phyloP scores from a whole-genome alignment of 1,140 invertebrate species.

The Drosophila subpulchrella region DNA sequence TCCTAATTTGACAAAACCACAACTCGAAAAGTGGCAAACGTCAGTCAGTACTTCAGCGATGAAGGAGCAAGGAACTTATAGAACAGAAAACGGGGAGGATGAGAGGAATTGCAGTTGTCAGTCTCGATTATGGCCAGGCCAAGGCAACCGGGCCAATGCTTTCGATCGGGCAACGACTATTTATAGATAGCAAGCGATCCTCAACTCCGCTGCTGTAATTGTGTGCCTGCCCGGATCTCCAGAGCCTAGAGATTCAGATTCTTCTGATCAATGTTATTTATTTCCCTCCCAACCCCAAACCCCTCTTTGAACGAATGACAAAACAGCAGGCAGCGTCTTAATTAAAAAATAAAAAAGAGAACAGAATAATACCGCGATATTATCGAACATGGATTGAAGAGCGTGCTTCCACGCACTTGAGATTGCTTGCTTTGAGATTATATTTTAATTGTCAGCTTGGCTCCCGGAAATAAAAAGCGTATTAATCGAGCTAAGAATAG shows the following conservation, averaged over 20 bases:
- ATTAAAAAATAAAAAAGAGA: conserved; percentile 43
- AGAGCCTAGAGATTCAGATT: conserved; percentile 9
- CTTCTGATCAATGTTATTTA: conserved; percentile 44
- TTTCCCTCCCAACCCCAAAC: background rate
- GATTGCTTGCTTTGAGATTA: conserved; percentile 28
- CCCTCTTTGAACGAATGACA: conserved; percentile 47
- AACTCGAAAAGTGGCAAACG: conserved; percentile 54
- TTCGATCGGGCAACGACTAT: conserved; percentile 53
- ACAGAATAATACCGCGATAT: conserved; percentile 22
- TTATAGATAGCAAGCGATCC: conserved; percentile 61
- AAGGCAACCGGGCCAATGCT: conserved; percentile 33
- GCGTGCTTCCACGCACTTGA: conserved; percentile 45
- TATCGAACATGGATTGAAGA: conserved; percentile 44
- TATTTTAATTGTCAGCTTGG: conserved; percentile 39
- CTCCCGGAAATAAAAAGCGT: conserved; percentile 39
- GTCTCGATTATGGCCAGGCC: conserved; percentile 44
- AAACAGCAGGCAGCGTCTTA: conserved; percentile 46
- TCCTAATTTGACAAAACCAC: conserved; percentile 58
- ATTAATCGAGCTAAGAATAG: conserved; percentile 45
- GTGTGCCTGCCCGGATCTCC: conserved; percentile 10
- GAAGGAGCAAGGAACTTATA: conserved; percentile 25
- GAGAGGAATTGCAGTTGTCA: conserved; percentile 28
- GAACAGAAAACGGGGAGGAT: background rate
- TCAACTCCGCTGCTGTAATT: conserved; percentile 18
- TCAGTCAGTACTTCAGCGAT: conserved; percentile 33